Evolutionary conservation across 2,113 vertebrate species (phyloP).

Genomic region (Mobula hypostoma): DNA sequence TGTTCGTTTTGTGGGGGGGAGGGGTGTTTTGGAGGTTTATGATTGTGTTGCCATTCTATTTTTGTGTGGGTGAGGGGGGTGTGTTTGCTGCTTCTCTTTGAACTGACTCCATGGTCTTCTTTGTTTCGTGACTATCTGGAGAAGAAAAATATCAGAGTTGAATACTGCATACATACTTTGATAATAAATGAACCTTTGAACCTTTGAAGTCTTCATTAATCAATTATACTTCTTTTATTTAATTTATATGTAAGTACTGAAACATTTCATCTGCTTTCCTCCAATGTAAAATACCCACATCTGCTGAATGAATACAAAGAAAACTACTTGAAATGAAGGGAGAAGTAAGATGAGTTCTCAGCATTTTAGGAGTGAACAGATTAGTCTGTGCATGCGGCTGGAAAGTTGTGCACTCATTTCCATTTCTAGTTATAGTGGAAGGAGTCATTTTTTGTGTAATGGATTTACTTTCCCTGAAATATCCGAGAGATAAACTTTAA

Average conservation of each 20-base stretch:
- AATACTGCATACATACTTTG: too few relatives aligned
- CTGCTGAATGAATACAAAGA: too few relatives aligned
- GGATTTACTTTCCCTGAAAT: not conserved
- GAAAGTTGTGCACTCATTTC: not conserved
- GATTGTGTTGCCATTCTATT: too few relatives aligned
- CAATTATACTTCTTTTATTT: not conserved
- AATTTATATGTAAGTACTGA: not conserved
- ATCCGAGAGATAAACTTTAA: not conserved
- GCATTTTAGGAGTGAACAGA: not conserved
- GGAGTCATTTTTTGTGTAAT: not conserved
- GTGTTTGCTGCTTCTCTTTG: too few relatives aligned
- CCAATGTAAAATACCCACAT: too few relatives aligned
- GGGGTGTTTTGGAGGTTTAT: too few relatives aligned
- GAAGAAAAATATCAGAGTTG: too few relatives aligned
- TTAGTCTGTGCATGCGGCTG: not conserved
- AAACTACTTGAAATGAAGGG: not conserved
- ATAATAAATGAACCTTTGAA: too few relatives aligned
- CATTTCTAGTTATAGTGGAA: not conserved
- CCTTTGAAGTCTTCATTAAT: not conserved
- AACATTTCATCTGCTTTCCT: not conserved
- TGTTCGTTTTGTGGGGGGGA: too few relatives aligned
- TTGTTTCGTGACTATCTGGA: too few relatives aligned
- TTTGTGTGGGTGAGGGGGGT: too few relatives aligned
- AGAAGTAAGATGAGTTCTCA: not conserved
- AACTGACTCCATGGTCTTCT: too few relatives aligned